Evolutionary conservation across 2,888 invertebrate species (phyloP), one percentile per base, ranked within the genome.

Genomic region (Artemia sinica): DNA sequence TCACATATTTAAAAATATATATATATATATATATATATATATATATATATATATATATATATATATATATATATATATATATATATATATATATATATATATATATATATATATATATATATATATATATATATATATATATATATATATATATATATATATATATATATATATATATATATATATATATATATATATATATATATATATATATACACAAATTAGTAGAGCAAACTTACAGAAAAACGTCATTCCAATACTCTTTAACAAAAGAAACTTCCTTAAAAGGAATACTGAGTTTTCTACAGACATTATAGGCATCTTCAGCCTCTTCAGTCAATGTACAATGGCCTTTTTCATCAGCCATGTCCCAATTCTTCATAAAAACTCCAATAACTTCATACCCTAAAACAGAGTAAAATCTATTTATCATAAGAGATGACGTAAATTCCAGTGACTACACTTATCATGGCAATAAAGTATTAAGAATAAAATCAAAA

Each of bases 291-390:
- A 95, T 89, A 72, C 85, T 81, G 70, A 98, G 81, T 77, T 84
- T 84, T 73, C 85, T 80, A 77, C 93, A 92, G 52, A 91, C 84
- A 78, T 82, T 84, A 74, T 84, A 80, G 1, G 96, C 95, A 82
- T 95, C 92, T 76, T 86, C 85, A 73, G 84, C 84, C 78, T 98
- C 96, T 76, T 84, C 83, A 75, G 90, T 88, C 9, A 84, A 83
- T 49, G 84, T 82, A 77, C 97, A 98, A 71, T 82, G 78, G 0
- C 92, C 94, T 68, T 81, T 84, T 81, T 96, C 95, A 78, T 95
- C 89, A 66, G 82, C 80, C 71, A 84, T 82, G 77, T 97, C 96
- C 97, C 97, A 98, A 78, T 97, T 97, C 77, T 87, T 86, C 91
- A 96, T 94, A 77, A 91, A 95, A 13, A 90, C 85, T 28, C 88